These are phyloP conservation scores for Ecliptopera silaceata DNA, from an alignment of 2,888 invertebrate genomes.

Conservation along the genomic window DNA sequence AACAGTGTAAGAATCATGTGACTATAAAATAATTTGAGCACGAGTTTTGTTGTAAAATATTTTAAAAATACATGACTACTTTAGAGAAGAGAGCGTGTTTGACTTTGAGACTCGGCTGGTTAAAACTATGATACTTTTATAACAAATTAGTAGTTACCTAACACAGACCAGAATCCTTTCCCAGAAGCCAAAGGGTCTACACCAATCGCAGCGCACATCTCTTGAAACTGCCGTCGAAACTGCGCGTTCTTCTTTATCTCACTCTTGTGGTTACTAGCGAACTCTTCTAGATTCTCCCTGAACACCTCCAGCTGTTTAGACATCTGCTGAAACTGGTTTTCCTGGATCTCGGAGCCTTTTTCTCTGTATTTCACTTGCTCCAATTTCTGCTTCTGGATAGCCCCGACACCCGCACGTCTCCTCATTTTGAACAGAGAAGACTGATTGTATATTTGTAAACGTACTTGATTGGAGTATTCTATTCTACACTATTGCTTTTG, in stretches of 20 bases:
- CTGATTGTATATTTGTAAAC: neutral
- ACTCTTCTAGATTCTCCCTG: constrained; percentile 95
- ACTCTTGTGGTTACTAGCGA: constrained; percentile 96
- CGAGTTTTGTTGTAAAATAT: too few species aligned
- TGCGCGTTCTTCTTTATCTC: constrained; percentile 97
- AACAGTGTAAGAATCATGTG: too few species aligned
- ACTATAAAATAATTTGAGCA: too few species aligned
- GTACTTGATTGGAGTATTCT: too few species aligned
- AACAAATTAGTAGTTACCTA: constrained; percentile 77
- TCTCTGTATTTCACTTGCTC: constrained; percentile 95
- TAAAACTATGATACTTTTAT: too few species aligned
- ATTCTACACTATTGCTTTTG: too few species aligned
- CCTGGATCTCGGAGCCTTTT: constrained; percentile 95
- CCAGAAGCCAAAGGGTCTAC: constrained; percentile 98
- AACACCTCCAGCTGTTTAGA: constrained; percentile 97
- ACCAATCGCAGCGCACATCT: constrained; percentile 99
- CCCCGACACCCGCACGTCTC: constrained; percentile 92
- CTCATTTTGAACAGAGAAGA: constrained; percentile 83
- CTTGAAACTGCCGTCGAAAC: constrained; percentile 97
- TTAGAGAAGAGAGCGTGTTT: neutral
- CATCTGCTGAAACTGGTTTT: constrained; percentile 96
- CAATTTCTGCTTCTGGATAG: constrained; percentile 93
- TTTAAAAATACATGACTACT: too few species aligned
- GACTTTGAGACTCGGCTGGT: neutral
- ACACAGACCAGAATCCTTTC: constrained; percentile 98